A percentile compares a stretch with the other conserved stretches of the same genome.
phyloP scores from a whole-genome alignment of 2,888 invertebrate species.

The Callyntrura guangdongensis region DNA sequence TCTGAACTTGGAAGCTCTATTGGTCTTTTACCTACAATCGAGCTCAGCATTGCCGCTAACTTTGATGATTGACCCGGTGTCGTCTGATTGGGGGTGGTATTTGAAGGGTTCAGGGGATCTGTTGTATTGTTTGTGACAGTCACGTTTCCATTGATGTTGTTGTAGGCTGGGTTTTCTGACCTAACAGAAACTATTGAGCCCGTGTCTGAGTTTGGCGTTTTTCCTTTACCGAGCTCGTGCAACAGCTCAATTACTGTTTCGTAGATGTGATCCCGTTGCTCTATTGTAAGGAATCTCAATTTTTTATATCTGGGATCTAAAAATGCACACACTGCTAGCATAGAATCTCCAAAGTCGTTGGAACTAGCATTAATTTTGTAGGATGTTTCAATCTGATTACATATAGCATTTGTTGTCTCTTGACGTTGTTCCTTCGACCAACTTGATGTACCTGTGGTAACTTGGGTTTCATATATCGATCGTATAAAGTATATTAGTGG shows the following conservation, averaged over 20 bases:
- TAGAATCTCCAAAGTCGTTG: conserved; percentile 35
- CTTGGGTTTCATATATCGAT: background rate
- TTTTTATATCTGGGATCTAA: conserved; percentile 79
- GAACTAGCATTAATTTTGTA: conserved; percentile 65
- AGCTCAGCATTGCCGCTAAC: background rate
- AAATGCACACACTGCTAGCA: conserved; percentile 57
- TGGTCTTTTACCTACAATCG: background rate
- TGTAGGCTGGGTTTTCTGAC: conserved; percentile 44
- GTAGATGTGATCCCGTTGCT: conserved; percentile 44
- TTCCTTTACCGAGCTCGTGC: background rate
- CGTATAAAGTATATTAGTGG: conserved; percentile 60
- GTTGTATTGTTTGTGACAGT: background rate
- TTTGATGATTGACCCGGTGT: background rate
- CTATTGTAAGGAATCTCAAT: conserved; percentile 59
- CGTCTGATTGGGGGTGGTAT: background rate
- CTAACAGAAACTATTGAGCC: conserved; percentile 46
- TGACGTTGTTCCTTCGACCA: conserved; percentile 42
- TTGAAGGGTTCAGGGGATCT: conserved; percentile 45
- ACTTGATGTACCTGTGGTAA: background rate
- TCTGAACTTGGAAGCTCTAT: background rate
- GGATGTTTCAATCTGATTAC: conserved; percentile 46
- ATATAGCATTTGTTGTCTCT: conserved; percentile 29
- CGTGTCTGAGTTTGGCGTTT: background rate
- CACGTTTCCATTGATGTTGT: conserved; percentile 7
- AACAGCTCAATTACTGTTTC: conserved; percentile 37